Evolutionary conservation across 2,888 invertebrate genomes (phyloP), one percentile per base, ranked within the genome.

Genomic region (Tipula lateralis): DNA sequence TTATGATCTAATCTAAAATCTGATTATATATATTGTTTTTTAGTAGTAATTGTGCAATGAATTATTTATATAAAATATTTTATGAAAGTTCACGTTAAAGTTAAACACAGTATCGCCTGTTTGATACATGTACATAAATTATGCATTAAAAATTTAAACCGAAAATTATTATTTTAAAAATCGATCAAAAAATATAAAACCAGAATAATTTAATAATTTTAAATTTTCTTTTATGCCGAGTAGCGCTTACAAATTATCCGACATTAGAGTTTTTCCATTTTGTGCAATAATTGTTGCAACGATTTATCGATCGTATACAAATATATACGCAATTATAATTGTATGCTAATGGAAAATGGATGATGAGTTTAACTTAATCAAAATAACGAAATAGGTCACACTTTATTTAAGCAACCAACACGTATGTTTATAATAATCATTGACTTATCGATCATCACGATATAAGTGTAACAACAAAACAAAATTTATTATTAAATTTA

Each of bases 191-290:
- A 44, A 4, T 16, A 44, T n/a, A 66, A 66, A 66, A 66, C 66
- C 66, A 66, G 66, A 66, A 66, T 66, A 66, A 66, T 66, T 66
- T 66, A 24, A 66, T 24, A 66, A 66, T 24, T 9, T 66, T 24
- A 66, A 66, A 66, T 66, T 66, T 24, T 24, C 24, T 66, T 66
- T n/a, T 66, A 66, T 24, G 24, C 24, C 24, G 13, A 19, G 66
- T 66, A 66, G 24, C 24, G 66, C 66, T 66, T 66, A 24, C 66
- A 66, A 66, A 66, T 66, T 66, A 66, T 66, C 66, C 66, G 66
- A 66, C 66, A 66, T 66, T 66, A 66, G 66, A 66, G 66, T 66
- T 66, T 66, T 66, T 66, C 66, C 66, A 24, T 66, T 66, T 66
- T 24, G 66, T 24, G 24, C 66, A 24, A 66, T 66, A 19, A 24